Conservation (phyloP, 2,888 invertebrate genomes). For the Nebria salina region DNA sequence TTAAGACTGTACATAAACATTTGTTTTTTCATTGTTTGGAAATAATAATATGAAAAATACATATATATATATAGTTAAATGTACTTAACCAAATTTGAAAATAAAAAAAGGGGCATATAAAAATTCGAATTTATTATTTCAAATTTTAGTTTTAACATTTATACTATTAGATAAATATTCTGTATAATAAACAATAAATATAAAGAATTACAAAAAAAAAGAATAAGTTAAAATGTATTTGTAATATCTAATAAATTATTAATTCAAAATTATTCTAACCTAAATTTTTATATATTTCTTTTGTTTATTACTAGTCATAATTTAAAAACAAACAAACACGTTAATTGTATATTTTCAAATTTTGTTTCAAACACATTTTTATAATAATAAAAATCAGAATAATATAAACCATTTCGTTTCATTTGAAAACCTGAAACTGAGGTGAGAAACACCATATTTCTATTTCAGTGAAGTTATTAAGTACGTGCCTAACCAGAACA, state of each 20-base stretch:
- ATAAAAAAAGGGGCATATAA: background rate
- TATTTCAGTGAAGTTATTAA: background rate
- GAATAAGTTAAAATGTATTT: background rate
- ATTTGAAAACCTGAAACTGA: background rate
- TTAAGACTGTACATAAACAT: background rate
- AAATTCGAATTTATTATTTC: background rate
- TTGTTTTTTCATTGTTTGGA: background rate
- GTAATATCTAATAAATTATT: slow-evolving; percentile 1
- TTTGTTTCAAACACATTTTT: background rate
- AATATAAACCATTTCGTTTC: background rate
- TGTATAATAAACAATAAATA: background rate
- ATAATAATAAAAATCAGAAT: background rate
- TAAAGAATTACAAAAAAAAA: background rate
- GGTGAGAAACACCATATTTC: background rate
- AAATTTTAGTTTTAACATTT: background rate
- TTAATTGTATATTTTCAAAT: background rate
- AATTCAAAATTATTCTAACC: background rate
- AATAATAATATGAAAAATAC: background rate
- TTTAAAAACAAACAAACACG: background rate
- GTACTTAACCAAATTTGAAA: background rate
- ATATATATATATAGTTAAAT: background rate
- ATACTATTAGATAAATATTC: background rate
- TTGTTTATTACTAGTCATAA: background rate
- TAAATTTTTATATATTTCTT: background rate
- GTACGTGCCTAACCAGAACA: background rate